These are phyloP conservation scores for Halichoerus grypus DNA, from an alignment of 2,113 vertebrate genomes.

Conservation along the genomic window DNA sequence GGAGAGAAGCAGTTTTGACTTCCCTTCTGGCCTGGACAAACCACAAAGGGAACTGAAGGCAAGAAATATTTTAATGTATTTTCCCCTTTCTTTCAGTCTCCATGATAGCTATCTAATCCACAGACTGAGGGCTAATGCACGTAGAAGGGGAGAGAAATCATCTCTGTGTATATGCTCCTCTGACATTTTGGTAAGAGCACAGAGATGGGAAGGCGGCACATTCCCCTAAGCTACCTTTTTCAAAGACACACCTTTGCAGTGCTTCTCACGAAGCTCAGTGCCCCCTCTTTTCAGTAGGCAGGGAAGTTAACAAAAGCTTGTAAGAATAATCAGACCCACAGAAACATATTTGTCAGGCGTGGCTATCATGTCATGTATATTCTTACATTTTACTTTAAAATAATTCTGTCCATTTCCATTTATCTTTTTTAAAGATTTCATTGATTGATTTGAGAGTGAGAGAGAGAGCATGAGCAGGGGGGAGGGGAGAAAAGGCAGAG, in stretches of 20 bases:
- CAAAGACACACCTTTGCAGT: background rate
- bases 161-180: background rate
- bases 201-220: accelerated
- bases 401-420: background rate
- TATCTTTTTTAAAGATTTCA: too few species aligned
- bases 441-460: too few species aligned
- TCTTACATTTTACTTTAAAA: background rate
- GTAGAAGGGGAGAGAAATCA: constrained; percentile 1
- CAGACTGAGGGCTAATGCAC: constrained; percentile 58
- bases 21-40: constrained; percentile 43
- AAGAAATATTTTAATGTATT: constrained; percentile 57
- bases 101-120: background rate
- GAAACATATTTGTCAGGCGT: background rate
- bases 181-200: constrained; percentile 69
- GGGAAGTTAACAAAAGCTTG: background rate
- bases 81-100: background rate
- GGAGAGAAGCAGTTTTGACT: constrained; percentile 39
- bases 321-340: background rate
- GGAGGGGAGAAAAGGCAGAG: too few species aligned
- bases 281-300: background rate
- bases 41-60: background rate
- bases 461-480: too few species aligned
- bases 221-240: background rate
- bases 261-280: constrained; percentile 32
- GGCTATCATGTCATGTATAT: background rate